These are phyloP conservation scores for Dryococelus australis DNA, from an alignment of 2,888 invertebrate species.

Conservation along the genomic window DNA sequence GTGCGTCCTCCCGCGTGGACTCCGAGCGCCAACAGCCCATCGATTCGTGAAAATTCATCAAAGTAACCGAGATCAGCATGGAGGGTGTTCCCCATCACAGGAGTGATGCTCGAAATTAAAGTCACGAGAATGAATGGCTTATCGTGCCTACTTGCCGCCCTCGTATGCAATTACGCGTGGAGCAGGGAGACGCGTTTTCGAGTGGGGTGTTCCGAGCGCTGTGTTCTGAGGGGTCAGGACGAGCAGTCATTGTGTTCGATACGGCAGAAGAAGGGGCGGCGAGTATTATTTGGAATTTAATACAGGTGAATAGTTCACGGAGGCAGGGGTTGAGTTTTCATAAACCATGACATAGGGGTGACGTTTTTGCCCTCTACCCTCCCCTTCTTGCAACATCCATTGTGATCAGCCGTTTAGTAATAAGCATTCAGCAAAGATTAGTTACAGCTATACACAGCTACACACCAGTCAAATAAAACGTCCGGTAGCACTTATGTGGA, in stretches of 20 bases:
- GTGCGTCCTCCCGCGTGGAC: background rate
- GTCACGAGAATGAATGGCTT: conserved; percentile 8
- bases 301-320: conserved; percentile 2
- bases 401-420: background rate
- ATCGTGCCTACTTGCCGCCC: background rate
- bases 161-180: background rate
- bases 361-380: background rate
- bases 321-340: background rate
- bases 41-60: background rate
- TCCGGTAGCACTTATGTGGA: background rate
- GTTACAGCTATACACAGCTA: background rate
- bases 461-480: background rate
- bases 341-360: background rate
- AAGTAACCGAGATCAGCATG: background rate
- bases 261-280: background rate
- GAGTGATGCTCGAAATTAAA: background rate
- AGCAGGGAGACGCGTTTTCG: background rate
- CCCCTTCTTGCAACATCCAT: background rate
- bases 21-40: background rate
- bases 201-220: background rate
- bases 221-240: background rate
- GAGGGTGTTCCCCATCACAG: background rate
- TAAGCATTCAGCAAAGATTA: background rate
- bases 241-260: background rate
- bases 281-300: background rate